Base-by-base conservation (phyloP, 2,113 vertebrate species). In the Laticauda colubrina region DNA sequence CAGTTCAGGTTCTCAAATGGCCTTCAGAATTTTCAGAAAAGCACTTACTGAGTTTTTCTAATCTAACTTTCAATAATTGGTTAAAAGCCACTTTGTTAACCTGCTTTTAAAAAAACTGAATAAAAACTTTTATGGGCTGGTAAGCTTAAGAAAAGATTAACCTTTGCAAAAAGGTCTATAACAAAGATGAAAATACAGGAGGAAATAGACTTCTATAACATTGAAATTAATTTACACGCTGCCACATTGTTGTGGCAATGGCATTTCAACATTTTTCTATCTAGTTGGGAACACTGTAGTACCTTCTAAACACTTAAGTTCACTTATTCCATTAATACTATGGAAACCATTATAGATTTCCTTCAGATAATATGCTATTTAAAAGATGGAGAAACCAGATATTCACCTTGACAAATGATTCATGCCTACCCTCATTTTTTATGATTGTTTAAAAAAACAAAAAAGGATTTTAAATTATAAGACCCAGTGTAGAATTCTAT, bases 61-160 rank as follows among this genome's bases (percentile, higher is more conserved):
- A 92, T 55, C 15, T n/a, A 59, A 43, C 69, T 43, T 29, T 91
- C 56, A 61, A 34, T 87, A 91, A 87, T 39, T 92, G n/a, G 57
- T 54, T 92, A 88, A 92, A 92, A 92, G 85, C 48, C 86, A 87
- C 56, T 64, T n/a, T 88, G 45, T 54, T 92, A 87, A 87, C 45
- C 51, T 48, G 56, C 43, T 92, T 11, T 11, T 8, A 59, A 90
- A 90, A 75, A 85, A 91, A 85, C 34, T 3, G 75, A 81, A 81
- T 43, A 81, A 54, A 75, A 55, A 12, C 3, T 69, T 88, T 69
- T 39, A 69, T 39, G 39, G 61, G 59, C n/a, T 92, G n/a, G 48
- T 24, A 88, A 88, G 48, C 51, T 21, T 18, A 75, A 55, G 39
- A 81, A 55, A 88, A 45, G 59, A 88, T 69, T 92, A 88, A 92